phyloP scores from a whole-genome alignment of 2,797 vertebrate species.

The Pipistrellus pygmaeus region DNA sequence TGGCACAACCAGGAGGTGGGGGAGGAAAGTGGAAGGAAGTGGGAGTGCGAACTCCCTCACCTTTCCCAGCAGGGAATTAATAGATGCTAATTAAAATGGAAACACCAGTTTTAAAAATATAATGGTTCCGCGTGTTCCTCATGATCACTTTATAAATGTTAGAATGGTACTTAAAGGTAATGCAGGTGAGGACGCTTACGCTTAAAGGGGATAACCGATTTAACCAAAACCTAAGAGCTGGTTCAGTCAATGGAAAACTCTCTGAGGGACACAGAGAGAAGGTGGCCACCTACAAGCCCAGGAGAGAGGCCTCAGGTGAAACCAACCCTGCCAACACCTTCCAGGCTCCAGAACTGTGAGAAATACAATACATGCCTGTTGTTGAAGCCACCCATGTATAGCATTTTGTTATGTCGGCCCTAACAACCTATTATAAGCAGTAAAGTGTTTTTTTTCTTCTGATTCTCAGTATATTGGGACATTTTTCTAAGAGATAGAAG shows the following conservation, averaged over 20 bases:
- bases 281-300: not conserved
- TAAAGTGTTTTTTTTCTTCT: conserved; percentile 26
- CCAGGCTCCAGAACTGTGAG: not conserved
- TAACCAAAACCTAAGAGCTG: conserved; percentile 26
- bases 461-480: not conserved
- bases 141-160: conserved; percentile 49
- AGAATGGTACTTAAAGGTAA: conserved; percentile 38
- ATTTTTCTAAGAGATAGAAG: not conserved
- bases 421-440: not conserved
- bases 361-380: not conserved
- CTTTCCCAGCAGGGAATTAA: conserved; percentile 55
- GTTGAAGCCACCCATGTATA: not conserved
- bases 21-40: not conserved
- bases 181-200: conserved; percentile 30
- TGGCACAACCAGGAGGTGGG: conserved; percentile 4
- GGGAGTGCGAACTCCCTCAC: not conserved
- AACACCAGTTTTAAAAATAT: conserved; percentile 47
- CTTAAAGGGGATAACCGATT: conserved; percentile 13
- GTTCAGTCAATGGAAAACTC: not conserved
- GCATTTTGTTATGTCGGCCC: not conserved
- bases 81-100: conserved; percentile 64
- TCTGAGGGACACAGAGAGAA: not conserved
- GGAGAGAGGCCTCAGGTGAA: not conserved
- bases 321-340: not conserved
- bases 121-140: conserved; percentile 49